Evolutionary conservation across 2,113 vertebrate species (phyloP).

Genomic region (Plotosus lineatus): DNA sequence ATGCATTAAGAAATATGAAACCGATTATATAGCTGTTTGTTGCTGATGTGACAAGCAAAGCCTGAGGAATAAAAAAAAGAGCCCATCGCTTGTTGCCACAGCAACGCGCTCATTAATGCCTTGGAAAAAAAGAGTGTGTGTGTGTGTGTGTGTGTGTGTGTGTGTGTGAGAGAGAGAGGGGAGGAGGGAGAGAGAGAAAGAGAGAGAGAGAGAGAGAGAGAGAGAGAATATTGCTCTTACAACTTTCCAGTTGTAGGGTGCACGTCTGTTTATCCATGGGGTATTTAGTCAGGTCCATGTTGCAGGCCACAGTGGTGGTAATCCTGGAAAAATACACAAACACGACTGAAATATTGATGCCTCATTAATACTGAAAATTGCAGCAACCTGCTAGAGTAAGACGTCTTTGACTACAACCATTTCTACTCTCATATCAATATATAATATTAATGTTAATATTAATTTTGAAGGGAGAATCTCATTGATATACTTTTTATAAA

Average conservation of each 20-base stretch:
- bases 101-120: constrained; percentile 42
- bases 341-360: background rate
- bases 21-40: background rate
- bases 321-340: constrained; percentile 70
- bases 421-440: background rate
- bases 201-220: background rate
- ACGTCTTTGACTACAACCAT: background rate
- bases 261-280: constrained; percentile 92
- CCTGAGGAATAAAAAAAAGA: constrained; percentile 27
- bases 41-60: constrained; percentile 21
- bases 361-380: constrained; percentile 1
- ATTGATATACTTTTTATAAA: background rate
- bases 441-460: background rate
- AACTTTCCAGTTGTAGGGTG: constrained; percentile 90
- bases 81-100: constrained; percentile 38
- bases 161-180: background rate
- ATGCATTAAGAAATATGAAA: constrained; percentile 40
- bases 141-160: background rate
- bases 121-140: constrained; percentile 15
- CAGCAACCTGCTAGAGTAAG: background rate
- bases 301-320: constrained; percentile 87
- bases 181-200: background rate
- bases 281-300: constrained; percentile 91
- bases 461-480: background rate
- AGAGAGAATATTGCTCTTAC: constrained; percentile 69